Evolutionary conservation across 1,140 invertebrate genomes (phyloP), one percentile per base, ranked within the genome.

Genomic region (Leptonema lineaticorne): DNA sequence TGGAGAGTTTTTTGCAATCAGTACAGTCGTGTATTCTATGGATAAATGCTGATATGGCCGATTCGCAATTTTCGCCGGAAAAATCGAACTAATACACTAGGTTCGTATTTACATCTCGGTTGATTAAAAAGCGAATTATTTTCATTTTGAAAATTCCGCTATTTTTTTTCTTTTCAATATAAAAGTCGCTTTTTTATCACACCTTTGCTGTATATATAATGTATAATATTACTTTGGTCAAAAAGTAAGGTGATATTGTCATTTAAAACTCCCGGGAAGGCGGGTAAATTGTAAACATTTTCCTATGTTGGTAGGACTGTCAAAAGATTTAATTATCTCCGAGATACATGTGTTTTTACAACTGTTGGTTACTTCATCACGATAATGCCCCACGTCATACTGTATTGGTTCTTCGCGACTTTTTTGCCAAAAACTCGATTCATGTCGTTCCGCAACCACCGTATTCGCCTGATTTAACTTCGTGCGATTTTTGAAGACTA

Each of bases 1-100:
- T 18, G 27, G 16, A 16, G 53, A 26, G 65, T 67, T 67, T 67
- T 67, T 67, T 67, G 65, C 65, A 67, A 67, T 67, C 65, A 67
- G 65, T 59, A 60, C 56, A 20, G 9, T 27, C 57, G 65, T 67
- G 65, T 67, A 41, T 60, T 50, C 41, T 24, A 9, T 41, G 20
- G 57, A 67, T 59, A 67, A 67, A 58, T 45, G 65, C 56, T 67
- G 65, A 67, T 67, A 67, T 48, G 20, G 53, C 56, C 33, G 33
- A 24, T 67, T 67, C 29, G 65, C 65, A 59, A 67, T 67, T 67
- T 22, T 22, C 27, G 6, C 50, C 26, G 18, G 22, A 9, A 14
- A 24, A 22, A 14, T 6, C 14, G 18, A 29, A 48, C 33, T 1
- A 9, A 8, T 33, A 14, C 26, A n/a, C 27, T 3, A 20, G 2